These are phyloP conservation scores for Lemur catta DNA, from an alignment of 2,797 vertebrate genomes.

Conservation along the genomic window DNA sequence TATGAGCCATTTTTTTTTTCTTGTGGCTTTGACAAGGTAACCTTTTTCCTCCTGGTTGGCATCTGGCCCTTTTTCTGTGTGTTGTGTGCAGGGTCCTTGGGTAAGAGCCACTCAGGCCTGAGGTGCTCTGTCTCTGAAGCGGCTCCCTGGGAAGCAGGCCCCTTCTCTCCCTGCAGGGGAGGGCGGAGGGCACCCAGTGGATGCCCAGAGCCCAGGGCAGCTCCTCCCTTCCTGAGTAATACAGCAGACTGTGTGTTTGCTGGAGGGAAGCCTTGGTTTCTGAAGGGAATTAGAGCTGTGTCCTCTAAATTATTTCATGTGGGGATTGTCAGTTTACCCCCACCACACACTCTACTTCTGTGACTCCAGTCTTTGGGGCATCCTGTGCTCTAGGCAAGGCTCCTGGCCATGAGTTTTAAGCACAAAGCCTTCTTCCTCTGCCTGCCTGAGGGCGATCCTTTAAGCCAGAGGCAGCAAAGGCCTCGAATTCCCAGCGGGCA, in stretches of 20 bases:
- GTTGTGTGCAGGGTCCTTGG: background rate
- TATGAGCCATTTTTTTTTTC: background rate
- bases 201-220: background rate
- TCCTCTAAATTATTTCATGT: background rate
- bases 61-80: background rate
- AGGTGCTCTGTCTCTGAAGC: background rate
- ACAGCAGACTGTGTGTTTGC: background rate
- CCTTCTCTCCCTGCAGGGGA: background rate
- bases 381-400: background rate
- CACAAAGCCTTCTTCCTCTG: constrained; percentile 31
- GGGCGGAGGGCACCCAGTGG: background rate
- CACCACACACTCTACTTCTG: background rate
- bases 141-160: background rate
- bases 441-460: constrained; percentile 5
- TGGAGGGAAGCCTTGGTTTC: constrained; percentile 3
- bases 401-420: background rate
- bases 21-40: background rate
- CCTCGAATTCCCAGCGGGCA: background rate
- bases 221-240: background rate
- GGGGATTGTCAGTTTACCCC: background rate
- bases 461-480: constrained; percentile 38
- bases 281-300: background rate
- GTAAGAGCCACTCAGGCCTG: background rate
- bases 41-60: background rate
- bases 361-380: background rate